Percentiles rank a stretch among this genome's conserved stretches.
phyloP scores from a whole-genome alignment of 2,797 vertebrate genomes.

The Nannoperca obscura region DNA sequence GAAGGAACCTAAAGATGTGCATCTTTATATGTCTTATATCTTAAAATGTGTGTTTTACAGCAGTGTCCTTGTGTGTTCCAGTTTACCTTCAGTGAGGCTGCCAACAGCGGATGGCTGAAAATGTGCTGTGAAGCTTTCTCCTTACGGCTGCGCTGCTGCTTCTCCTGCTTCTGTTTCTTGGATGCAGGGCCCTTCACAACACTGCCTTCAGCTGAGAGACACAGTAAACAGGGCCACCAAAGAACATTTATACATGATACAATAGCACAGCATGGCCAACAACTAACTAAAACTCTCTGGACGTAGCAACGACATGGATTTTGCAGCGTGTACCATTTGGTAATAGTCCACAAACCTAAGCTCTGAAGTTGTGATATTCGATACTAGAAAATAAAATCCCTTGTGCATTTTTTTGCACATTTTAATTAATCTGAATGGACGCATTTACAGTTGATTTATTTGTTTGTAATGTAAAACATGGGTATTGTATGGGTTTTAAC shows the following conservation, averaged over 20 bases:
- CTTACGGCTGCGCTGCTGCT: conserved; percentile 86
- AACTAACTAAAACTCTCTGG: too few species aligned
- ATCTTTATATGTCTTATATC: too few species aligned
- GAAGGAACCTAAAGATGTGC: background rate
- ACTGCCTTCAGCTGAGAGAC: conserved; percentile 75
- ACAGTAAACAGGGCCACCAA: background rate
- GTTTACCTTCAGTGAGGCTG: conserved; percentile 90
- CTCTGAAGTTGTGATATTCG: background rate
- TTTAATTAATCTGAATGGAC: too few species aligned
- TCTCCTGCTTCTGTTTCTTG: conserved; percentile 87
- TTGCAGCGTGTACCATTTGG: too few species aligned
- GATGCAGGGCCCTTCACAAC: conserved; percentile 69
- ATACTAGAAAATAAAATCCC: background rate
- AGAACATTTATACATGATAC: background rate
- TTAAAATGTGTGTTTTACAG: background rate
- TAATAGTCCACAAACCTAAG: background rate
- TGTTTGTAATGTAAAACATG: background rate
- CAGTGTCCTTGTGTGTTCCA: background rate
- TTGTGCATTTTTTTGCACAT: background rate
- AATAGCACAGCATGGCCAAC: too few species aligned
- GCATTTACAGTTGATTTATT: background rate
- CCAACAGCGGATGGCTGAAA: conserved; percentile 90
- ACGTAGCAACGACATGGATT: too few species aligned
- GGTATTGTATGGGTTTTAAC: too few species aligned
- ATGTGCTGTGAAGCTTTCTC: conserved; percentile 89